Conservation (phyloP, 2,888 invertebrate genomes). For the Galerucella nymphaeae region DNA sequence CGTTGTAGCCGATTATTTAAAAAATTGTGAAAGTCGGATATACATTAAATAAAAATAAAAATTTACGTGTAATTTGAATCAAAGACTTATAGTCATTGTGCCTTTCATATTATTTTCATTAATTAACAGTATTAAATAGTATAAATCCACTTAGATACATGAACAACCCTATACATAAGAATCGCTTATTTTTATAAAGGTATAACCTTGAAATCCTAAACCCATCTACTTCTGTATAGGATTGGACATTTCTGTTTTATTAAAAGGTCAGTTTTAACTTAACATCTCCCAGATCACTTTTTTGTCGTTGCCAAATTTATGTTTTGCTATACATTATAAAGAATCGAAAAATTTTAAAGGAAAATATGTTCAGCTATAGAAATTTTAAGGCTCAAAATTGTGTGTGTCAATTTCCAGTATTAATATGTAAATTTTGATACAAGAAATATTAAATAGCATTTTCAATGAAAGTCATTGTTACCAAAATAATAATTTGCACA, state of each 20-base stretch:
- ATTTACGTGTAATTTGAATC: neutral
- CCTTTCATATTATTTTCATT: conserved; percentile 18
- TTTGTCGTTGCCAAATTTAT: too few species aligned
- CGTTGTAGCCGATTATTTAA: conserved; percentile 70
- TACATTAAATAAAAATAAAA: neutral
- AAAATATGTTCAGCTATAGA: neutral
- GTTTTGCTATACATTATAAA: too few species aligned
- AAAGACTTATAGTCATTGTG: conserved; percentile 34
- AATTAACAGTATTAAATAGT: neutral
- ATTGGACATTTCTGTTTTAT: too few species aligned
- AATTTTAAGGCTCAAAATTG: neutral
- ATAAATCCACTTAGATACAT: neutral
- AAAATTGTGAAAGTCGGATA: conserved; percentile 53
- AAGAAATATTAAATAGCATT: neutral
- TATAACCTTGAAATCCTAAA: too few species aligned
- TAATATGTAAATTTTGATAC: conserved; percentile 9
- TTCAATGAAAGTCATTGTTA: too few species aligned
- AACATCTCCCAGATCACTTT: too few species aligned
- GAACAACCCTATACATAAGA: too few species aligned
- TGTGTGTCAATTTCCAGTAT: conserved; percentile 15
- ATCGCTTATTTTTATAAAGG: too few species aligned
- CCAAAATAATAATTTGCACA: too few species aligned
- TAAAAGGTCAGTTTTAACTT: too few species aligned
- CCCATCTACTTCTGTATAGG: too few species aligned
- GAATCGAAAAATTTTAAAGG: too few species aligned